These are phyloP conservation scores for Mya arenaria DNA, from an alignment of 1,140 invertebrate species.

Conservation along the genomic window DNA sequence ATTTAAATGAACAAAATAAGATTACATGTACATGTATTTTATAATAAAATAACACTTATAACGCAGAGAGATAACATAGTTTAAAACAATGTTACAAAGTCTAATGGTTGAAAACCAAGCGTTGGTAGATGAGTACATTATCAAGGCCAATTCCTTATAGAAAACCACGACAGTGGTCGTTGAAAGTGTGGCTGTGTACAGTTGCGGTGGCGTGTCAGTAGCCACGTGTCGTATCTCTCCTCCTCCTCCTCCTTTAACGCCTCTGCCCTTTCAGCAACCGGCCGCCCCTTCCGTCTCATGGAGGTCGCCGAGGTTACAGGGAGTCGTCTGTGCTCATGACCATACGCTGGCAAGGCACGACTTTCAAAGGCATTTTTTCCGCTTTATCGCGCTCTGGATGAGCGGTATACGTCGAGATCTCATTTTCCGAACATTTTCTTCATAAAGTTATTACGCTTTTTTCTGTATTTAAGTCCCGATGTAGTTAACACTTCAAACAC, in stretches of 20 bases:
- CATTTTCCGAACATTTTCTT: slow-evolving; percentile 45
- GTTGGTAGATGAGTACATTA: too few species aligned
- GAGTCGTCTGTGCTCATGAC: neutral
- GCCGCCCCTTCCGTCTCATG: neutral
- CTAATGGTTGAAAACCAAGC: too few species aligned
- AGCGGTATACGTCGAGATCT: neutral
- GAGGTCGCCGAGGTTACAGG: neutral
- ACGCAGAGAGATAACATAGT: too few species aligned
- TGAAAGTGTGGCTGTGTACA: too few species aligned
- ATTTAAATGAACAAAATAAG: too few species aligned
- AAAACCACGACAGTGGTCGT: too few species aligned
- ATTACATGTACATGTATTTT: too few species aligned
- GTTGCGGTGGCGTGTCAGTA: too few species aligned
- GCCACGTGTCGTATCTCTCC: neutral
- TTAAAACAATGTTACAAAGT: too few species aligned
- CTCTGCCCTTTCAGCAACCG: neutral
- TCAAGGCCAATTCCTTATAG: too few species aligned
- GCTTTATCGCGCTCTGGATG: neutral
- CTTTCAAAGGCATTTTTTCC: neutral
- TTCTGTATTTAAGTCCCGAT: slow-evolving; percentile 36
- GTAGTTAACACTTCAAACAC: slow-evolving; percentile 49
- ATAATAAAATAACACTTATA: too few species aligned
- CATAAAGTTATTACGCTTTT: slow-evolving; percentile 41
- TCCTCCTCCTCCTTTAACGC: neutral
- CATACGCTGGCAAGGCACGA: neutral